A percentile compares a stretch with the other conserved stretches of the same genome.
phyloP scores from a whole-genome alignment of 2,797 vertebrate species.

The Tragopan temminckii region DNA sequence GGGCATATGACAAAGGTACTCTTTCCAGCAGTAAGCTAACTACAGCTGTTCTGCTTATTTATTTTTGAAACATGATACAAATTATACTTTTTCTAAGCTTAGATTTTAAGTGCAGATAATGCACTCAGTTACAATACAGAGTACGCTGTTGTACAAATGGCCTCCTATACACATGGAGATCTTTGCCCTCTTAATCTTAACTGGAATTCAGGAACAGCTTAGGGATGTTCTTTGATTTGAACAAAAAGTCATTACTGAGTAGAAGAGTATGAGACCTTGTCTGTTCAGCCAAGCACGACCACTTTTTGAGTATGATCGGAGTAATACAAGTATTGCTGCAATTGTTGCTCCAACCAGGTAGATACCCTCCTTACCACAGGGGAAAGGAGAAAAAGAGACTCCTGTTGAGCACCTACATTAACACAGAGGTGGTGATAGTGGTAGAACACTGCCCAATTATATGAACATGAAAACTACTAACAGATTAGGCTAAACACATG shows the following conservation, averaged over 20 bases:
- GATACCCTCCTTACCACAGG: not conserved
- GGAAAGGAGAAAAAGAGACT: not conserved
- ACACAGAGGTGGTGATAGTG: not conserved
- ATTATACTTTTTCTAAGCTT: not conserved
- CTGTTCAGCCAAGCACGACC: not conserved
- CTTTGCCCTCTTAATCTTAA: slow-evolving; percentile 65
- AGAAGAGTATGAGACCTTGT: not conserved
- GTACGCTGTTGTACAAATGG: not conserved
- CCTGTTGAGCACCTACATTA: not conserved
- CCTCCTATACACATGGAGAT: not conserved
- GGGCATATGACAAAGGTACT: not conserved
- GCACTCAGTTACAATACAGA: not conserved
- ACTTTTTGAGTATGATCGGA: not conserved
- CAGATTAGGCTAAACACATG: not conserved
- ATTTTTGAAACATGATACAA: not conserved
- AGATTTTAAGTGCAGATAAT: slow-evolving; percentile 7
- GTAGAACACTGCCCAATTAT: not conserved
- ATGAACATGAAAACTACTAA: not conserved
- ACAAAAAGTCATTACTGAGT: not conserved
- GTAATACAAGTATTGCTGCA: not conserved
- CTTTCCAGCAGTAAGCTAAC: not conserved
- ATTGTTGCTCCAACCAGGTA: not conserved
- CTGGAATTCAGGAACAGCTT: slow-evolving; percentile 55
- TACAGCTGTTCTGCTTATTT: not conserved
- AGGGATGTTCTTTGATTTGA: slow-evolving; percentile 18